Percentiles rank a stretch among this genome's conserved stretches.
Conservation (phyloP, 2,113 vertebrate genomes). For the Pan troglodytes region NHGRI_mPanTro3-v2.1_pri NC_072413.2:78512001-78512500, state of each 20-base stretch:
- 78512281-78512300: slow-evolving; percentile 52
- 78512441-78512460: slow-evolving; percentile 79
- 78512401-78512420: slow-evolving; percentile 75
- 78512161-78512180: neutral
- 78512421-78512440: slow-evolving; percentile 78
- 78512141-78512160: slow-evolving; percentile 47
- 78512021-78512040: slow-evolving; percentile 6
- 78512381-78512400: slow-evolving; percentile 82
- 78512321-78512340: slow-evolving; percentile 67
- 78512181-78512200: slow-evolving; percentile 25
- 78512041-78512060: neutral
- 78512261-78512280: slow-evolving; percentile 56
- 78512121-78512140: slow-evolving; percentile 40
- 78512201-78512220: slow-evolving; percentile 23
- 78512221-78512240: slow-evolving; percentile 5
- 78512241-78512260: slow-evolving; percentile 66
- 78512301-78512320: slow-evolving; percentile 41
- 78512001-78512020: neutral
- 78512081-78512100: slow-evolving; percentile 33
- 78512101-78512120: slow-evolving; percentile 25
- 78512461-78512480: slow-evolving; percentile 73
- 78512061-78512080: neutral
- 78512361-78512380: slow-evolving; percentile 75
- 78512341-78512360: slow-evolving; percentile 78
- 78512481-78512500: slow-evolving; percentile 80